These are phyloP conservation scores for Podabrus alpinus DNA, from an alignment of 2,888 invertebrate species.

Conservation along the genomic window DNA sequence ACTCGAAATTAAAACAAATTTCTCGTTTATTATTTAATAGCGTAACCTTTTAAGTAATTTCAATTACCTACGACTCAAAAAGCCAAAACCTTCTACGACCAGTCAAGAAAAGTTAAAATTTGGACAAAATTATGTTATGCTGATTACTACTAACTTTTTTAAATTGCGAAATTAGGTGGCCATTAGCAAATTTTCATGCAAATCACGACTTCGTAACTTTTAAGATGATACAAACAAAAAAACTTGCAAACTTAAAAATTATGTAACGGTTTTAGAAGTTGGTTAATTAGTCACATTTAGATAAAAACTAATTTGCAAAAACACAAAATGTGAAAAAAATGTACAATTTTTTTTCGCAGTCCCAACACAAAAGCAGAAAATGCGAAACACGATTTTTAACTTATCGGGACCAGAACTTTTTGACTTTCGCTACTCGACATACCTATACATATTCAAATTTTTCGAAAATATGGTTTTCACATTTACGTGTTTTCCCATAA, in stretches of 20 bases:
- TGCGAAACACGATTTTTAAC: neutral
- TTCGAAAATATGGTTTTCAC: neutral
- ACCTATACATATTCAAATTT: neutral
- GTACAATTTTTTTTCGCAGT: neutral
- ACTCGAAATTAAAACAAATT: neutral
- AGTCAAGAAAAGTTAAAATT: neutral
- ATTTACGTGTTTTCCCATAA: neutral
- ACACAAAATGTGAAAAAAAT: neutral
- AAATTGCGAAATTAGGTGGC: neutral
- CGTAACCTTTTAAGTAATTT: neutral
- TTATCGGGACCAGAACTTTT: neutral
- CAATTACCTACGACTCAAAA: neutral
- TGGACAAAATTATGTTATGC: neutral
- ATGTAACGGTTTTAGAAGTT: neutral
- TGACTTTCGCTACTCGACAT: neutral
- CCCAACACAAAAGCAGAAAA: neutral
- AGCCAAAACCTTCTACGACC: neutral
- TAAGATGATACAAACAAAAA: neutral
- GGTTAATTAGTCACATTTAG: neutral
- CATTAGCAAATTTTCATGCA: neutral
- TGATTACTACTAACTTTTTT: neutral
- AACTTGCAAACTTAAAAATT: neutral
- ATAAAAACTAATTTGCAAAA: neutral
- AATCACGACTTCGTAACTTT: neutral
- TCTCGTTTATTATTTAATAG: neutral